Conservation (phyloP, 1,140 invertebrate species). For the Spodoptera litura region DNA sequence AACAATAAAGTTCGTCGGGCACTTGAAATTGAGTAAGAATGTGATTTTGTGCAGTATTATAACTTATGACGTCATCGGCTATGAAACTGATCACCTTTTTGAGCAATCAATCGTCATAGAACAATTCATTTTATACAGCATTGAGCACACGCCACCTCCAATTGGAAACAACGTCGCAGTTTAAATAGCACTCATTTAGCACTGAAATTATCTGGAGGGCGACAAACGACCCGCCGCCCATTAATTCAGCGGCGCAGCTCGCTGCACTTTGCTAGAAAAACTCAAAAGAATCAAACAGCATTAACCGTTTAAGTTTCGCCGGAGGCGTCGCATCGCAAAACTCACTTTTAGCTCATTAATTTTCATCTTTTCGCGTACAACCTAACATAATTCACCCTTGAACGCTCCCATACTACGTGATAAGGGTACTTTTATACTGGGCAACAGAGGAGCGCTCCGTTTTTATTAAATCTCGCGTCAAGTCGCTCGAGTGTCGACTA, state of each 20-base stretch:
- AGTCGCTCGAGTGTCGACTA: slow-evolving; percentile 80
- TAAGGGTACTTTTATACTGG: slow-evolving; percentile 76
- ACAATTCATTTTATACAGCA: slow-evolving; percentile 39
- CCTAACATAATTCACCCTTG: slow-evolving; percentile 83
- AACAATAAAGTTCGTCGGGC: too few relatives aligned
- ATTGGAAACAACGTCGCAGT: slow-evolving; percentile 50
- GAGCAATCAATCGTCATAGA: not conserved
- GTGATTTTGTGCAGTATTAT: too few relatives aligned
- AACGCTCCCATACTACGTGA: slow-evolving; percentile 79
- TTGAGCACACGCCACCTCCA: slow-evolving; percentile 45
- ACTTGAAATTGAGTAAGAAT: too few relatives aligned
- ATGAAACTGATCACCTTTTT: slow-evolving; percentile 26
- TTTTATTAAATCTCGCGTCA: slow-evolving; percentile 80
- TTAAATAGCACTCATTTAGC: slow-evolving; percentile 54
- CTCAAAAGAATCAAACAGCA: slow-evolving; percentile 62
- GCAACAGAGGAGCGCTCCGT: slow-evolving; percentile 61
- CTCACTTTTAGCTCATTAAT: slow-evolving; percentile 83
- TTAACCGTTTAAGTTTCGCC: slow-evolving; percentile 60
- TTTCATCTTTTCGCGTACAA: slow-evolving; percentile 80
- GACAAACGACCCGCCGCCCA: slow-evolving; percentile 51
- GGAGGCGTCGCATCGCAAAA: slow-evolving; percentile 59
- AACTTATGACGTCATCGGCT: too few relatives aligned
- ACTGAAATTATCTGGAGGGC: slow-evolving; percentile 50
- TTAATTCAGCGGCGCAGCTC: slow-evolving; percentile 52
- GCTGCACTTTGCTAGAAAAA: slow-evolving; percentile 55